Base-by-base conservation (phyloP, 2,888 invertebrate species). In the Pristionchus fissidentatus region DNA sequence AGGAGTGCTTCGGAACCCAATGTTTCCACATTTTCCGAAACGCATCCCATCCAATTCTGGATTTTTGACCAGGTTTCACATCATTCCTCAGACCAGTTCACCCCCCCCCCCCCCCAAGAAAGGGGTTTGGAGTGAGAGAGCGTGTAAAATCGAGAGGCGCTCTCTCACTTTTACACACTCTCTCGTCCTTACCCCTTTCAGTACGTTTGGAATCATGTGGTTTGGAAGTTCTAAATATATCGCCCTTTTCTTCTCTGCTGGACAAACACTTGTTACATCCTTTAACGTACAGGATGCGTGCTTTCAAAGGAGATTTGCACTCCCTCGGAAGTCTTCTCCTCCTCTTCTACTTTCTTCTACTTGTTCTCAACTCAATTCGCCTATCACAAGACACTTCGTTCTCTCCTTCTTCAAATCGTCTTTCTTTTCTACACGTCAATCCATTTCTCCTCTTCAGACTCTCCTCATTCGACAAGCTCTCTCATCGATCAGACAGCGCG, bases 1-100 rank as follows among this genome's bases (percentile, higher is more conserved):
- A 66, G 66, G 66, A 66, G 66, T 66, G 66, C n/a, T n/a, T n/a
- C n/a, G n/a, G n/a, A n/a, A n/a, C n/a, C n/a, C 49, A 49, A 15
- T 15, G 10, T 19, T 49, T 49, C 19, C 49, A 49, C 13, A 49
- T 19, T 15, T 15, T 15, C 49, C 49, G 10, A 49, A 15, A 15
- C 49, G 10, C 49, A 15, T 49, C 49, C 19, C 49, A 49, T 49
- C 49, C 19, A 49, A 15, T 49, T 49, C 49, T 49, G 19, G 13
- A 49, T 15, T 49, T 19, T 49, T 49, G 13, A 49, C 49, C 49
- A 49, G n/a, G n/a, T n/a, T n/a, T n/a, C n/a, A n/a, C n/a, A n/a
- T n/a, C n/a, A n/a, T n/a, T n/a, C n/a, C n/a, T n/a, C n/a, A n/a
- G n/a, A n/a, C n/a, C n/a, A n/a, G n/a, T n/a, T n/a, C n/a, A n/a